Percentiles rank a stretch among this genome's conserved stretches.
phyloP scores from a whole-genome alignment of 30 jellyfish, hydroid and myxozoan species.

The Pseudorhiza aurosa region DNA sequence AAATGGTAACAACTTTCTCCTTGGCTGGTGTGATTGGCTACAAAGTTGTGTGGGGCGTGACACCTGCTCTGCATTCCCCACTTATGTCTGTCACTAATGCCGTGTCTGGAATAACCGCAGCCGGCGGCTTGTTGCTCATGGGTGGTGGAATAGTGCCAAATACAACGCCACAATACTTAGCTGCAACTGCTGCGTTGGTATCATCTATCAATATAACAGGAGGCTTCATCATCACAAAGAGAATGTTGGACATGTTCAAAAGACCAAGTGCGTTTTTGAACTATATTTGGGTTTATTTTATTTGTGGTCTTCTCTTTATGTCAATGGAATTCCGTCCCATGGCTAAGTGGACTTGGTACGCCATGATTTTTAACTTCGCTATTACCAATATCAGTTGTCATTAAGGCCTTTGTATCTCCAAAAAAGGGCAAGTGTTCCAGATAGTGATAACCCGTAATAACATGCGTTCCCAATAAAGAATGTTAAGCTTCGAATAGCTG shows the following conservation, averaged over 20 bases:
- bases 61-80: slow-evolving; percentile 97
- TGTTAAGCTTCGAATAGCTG: no score
- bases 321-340: no score
- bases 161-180: slow-evolving; percentile 81
- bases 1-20: slow-evolving; percentile 92
- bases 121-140: slow-evolving; percentile 94
- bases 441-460: no score
- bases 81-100: slow-evolving; percentile 97
- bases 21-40: slow-evolving; percentile 97
- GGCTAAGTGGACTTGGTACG: no score
- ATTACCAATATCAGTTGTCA: no score
- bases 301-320: no score
- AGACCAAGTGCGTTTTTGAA: slow-evolving; percentile 90
- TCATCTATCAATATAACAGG: slow-evolving; percentile 94
- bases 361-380: no score
- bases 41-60: slow-evolving; percentile 97
- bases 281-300: no score
- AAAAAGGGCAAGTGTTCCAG: no score
- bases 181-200: slow-evolving; percentile 92
- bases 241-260: slow-evolving; percentile 97
- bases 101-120: slow-evolving; percentile 95
- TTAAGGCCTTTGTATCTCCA: no score
- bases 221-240: slow-evolving; percentile 91
- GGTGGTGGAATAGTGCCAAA: slow-evolving; percentile 93
- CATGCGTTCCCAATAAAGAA: no score